Percentiles rank a stretch among this genome's conserved stretches.
Conservation (phyloP, 1,140 invertebrate genomes). For the Drosophila kurseongensis region DNA sequence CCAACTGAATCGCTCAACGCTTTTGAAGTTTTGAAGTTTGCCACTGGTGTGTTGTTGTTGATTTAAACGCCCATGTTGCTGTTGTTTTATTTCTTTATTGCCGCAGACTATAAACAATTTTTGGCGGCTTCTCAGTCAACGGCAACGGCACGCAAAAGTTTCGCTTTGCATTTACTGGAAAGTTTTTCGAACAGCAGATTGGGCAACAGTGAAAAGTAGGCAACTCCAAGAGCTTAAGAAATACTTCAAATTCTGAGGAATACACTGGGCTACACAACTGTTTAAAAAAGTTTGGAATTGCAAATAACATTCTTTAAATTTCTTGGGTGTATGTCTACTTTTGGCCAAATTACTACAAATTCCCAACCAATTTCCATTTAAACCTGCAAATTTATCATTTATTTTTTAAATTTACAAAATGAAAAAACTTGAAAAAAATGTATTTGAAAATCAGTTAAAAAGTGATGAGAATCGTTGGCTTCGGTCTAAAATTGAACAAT, state of each 20-base stretch:
- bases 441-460: too few relatives aligned
- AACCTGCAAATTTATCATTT: neutral
- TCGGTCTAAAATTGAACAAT: too few relatives aligned
- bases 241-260: slow-evolving; percentile 22
- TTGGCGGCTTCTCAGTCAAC: slow-evolving; percentile 73
- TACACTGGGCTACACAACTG: neutral
- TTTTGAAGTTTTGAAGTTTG: slow-evolving; percentile 60
- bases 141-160: slow-evolving; percentile 74
- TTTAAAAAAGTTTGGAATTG: neutral
- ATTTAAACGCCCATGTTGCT: slow-evolving; percentile 35
- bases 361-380: too few relatives aligned
- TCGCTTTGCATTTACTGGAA: slow-evolving; percentile 69
- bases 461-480: too few relatives aligned
- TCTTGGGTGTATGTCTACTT: too few relatives aligned
- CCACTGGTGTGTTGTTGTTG: slow-evolving; percentile 50
- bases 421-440: too few relatives aligned
- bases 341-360: too few relatives aligned
- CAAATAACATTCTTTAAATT: neutral
- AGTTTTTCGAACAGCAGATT: slow-evolving; percentile 52
- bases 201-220: slow-evolving; percentile 40
- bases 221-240: slow-evolving; percentile 3
- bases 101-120: slow-evolving; percentile 72
- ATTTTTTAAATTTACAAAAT: neutral
- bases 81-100: slow-evolving; percentile 36
- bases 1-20: slow-evolving; percentile 71